Conservation (phyloP, 2,888 invertebrate species). For the Odontocerum albicorne region DNA sequence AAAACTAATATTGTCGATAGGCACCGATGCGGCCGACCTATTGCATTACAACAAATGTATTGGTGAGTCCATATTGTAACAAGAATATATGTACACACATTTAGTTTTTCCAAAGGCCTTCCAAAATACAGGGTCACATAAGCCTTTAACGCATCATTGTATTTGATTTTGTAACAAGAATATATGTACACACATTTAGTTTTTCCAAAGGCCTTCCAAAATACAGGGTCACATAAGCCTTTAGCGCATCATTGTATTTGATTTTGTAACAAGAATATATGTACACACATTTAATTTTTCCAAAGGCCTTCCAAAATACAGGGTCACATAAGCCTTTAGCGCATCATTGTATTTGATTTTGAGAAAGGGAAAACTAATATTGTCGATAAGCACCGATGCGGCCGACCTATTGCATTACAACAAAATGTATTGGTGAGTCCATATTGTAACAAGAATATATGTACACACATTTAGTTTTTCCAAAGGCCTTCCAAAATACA, state of each 20-base stretch:
- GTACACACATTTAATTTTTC: slow-evolving; percentile 86
- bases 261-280: no score
- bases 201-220: slow-evolving; percentile 93
- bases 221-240: slow-evolving; percentile 90
- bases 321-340: slow-evolving; percentile 86
- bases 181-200: slow-evolving; percentile 80
- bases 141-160: slow-evolving; percentile 84
- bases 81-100: no score
- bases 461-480: slow-evolving; percentile 83
- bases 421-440: no score
- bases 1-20: no score
- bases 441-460: no score
- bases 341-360: slow-evolving; percentile 90
- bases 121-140: slow-evolving; percentile 97
- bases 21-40: no score
- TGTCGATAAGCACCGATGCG: no score
- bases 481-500: slow-evolving; percentile 91
- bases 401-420: no score
- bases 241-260: slow-evolving; percentile 86
- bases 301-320: slow-evolving; percentile 91
- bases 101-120: slow-evolving; percentile 86
- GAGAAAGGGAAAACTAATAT: no score
- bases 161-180: slow-evolving; percentile 86
- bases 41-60: no score
- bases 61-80: no score